Conservation (phyloP, 2,797 vertebrate genomes). For the Diplodus sargus region DNA sequence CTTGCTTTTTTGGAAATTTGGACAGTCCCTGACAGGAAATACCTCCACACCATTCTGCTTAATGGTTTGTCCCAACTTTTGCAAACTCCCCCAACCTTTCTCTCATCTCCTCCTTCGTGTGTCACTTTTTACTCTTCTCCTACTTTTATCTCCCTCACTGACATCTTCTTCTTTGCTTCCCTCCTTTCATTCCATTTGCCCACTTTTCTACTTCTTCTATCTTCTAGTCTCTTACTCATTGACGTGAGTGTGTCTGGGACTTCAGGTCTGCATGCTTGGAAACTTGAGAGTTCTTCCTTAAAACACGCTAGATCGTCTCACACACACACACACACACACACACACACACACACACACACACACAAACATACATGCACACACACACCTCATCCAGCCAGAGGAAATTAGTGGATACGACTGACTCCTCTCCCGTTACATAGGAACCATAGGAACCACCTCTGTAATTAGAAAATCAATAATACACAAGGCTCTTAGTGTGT, state of each 20-base stretch:
- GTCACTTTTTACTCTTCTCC: no score
- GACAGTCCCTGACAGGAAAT: neutral
- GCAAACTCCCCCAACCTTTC: neutral
- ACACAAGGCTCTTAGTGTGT: conserved; percentile 40
- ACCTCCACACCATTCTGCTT: neutral
- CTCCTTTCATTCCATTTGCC: neutral
- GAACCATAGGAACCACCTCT: conserved; percentile 32
- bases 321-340: neutral
- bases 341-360: no score
- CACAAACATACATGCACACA: conserved; percentile 18
- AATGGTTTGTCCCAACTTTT: neutral
- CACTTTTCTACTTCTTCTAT: neutral
- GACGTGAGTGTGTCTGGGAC: neutral
- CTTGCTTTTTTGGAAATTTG: no score
- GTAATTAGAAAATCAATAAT: conserved; percentile 69
- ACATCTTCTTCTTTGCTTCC: neutral
- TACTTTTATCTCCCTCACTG: neutral
- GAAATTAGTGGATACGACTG: conserved; percentile 46
- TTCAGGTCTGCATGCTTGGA: conserved; percentile 32
- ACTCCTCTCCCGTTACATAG: conserved; percentile 69
- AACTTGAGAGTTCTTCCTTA: conserved; percentile 41
- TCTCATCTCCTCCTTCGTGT: neutral
- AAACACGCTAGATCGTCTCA: conserved; percentile 22
- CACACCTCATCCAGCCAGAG: conserved; percentile 17
- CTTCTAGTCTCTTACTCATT: conserved; percentile 26